Conservation (phyloP, 2,113 vertebrate species). For the Chionis minor region DNA sequence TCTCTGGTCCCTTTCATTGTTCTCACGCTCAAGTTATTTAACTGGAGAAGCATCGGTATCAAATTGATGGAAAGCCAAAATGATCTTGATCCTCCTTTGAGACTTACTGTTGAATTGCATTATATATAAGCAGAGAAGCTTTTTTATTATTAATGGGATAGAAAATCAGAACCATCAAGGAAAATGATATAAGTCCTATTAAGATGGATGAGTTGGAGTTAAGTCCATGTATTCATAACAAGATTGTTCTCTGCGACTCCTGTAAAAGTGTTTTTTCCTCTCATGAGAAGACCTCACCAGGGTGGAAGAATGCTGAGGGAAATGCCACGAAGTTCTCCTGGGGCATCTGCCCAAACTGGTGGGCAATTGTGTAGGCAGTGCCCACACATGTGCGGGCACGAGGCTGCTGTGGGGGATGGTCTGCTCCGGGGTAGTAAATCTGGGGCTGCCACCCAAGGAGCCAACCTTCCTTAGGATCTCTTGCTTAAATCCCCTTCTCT, state of each 20-base stretch:
- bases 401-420: neutral
- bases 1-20: neutral
- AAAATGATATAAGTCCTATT: slow-evolving; percentile 47
- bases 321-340: neutral
- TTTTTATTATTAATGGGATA: slow-evolving; percentile 65
- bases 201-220: slow-evolving; percentile 48
- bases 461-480: neutral
- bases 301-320: neutral
- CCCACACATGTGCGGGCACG: accelerated
- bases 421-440: neutral
- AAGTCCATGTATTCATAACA: neutral
- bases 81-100: slow-evolving; percentile 64
- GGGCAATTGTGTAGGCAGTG: neutral
- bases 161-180: slow-evolving; percentile 63
- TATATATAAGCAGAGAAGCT: slow-evolving; percentile 62
- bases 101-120: slow-evolving; percentile 56
- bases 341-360: neutral
- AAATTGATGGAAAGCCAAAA: slow-evolving; percentile 63
- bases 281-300: neutral
- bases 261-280: neutral
- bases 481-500: neutral
- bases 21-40: neutral
- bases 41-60: slow-evolving; percentile 1
- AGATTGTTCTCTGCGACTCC: neutral
- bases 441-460: neutral